Conservation (phyloP, 2,797 vertebrate species). For the Champsocephalus gunnari region DNA sequence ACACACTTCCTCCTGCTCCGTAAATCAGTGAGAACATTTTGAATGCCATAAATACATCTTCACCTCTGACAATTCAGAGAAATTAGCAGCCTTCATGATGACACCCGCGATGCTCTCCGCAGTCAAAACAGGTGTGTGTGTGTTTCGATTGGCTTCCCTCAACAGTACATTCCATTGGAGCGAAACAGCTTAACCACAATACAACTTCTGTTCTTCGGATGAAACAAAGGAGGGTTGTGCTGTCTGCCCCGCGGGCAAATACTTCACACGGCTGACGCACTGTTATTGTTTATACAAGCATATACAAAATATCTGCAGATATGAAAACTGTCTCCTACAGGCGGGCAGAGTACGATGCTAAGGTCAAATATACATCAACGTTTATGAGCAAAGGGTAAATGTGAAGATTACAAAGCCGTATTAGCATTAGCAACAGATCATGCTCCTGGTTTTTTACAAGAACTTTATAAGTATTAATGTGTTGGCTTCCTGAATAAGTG, state of each 20-base stretch:
- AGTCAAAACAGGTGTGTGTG: conserved; percentile 70
- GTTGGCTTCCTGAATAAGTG: conserved; percentile 13
- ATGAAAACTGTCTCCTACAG: conserved; percentile 26
- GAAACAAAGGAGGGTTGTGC: conserved; percentile 90
- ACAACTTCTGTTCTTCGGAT: conserved; percentile 83
- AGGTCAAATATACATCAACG: background rate
- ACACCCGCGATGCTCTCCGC: conserved; percentile 59
- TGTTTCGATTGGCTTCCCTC: conserved; percentile 79
- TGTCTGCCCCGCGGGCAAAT: conserved; percentile 84
- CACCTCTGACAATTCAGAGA: conserved; percentile 28
- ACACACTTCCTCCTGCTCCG: background rate
- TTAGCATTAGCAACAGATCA: background rate
- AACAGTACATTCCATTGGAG: conserved; percentile 77
- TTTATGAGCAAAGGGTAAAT: background rate
- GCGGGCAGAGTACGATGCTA: background rate
- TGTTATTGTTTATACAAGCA: conserved; percentile 85
- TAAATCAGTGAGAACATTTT: conserved; percentile 7
- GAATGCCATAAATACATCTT: conserved; percentile 37
- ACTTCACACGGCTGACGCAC: conserved; percentile 78
- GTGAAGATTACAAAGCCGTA: background rate
- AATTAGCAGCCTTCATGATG: conserved; percentile 68
- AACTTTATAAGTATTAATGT: background rate
- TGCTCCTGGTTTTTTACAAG: background rate
- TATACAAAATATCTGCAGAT: conserved; percentile 62
- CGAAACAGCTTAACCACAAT: conserved; percentile 82